Percentiles rank a stretch among this genome's conserved stretches.
These are phyloP conservation scores for Plagiodera versicolora DNA, from an alignment of 2,888 invertebrate genomes.

Conservation along the genomic window DNA sequence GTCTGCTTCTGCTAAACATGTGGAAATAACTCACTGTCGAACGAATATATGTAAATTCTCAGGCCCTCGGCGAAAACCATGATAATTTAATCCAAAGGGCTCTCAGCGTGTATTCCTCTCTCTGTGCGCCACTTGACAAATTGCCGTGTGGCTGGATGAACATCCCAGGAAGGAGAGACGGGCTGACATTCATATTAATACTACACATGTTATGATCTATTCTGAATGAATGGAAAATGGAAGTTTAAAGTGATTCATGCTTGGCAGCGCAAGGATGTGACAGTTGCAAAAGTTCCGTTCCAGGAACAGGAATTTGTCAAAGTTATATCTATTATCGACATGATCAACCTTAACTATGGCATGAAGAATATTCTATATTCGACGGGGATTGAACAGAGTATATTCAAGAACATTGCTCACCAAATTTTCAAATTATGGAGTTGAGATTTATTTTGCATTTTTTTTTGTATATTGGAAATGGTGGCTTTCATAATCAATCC, in stretches of 20 bases:
- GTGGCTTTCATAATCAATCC: no score
- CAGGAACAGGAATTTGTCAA: no score
- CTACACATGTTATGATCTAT: not conserved
- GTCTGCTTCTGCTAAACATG: not conserved
- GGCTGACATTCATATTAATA: not conserved
- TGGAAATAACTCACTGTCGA: constrained; percentile 1
- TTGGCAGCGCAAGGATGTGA: not conserved
- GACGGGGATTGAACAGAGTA: no score
- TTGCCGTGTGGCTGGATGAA: constrained; percentile 1
- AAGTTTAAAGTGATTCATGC: not conserved
- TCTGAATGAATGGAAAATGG: not conserved
- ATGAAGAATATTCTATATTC: no score
- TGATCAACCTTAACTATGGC: no score
- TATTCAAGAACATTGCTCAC: no score
- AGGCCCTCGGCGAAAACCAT: not conserved
- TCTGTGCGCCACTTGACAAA: not conserved
- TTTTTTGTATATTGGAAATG: no score
- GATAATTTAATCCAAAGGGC: constrained; percentile 1
- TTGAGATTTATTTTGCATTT: no score
- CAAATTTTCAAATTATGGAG: no score
- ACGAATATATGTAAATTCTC: not conserved
- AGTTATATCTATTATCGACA: no score
- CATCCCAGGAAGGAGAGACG: not conserved
- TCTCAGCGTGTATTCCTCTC: not conserved
- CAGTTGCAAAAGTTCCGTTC: not conserved